Percentiles rank a stretch among this genome's conserved stretches.
These are phyloP conservation scores for Drosophila navojoa DNA, from an alignment of 1,140 invertebrate genomes.

Conservation along the genomic window DNA sequence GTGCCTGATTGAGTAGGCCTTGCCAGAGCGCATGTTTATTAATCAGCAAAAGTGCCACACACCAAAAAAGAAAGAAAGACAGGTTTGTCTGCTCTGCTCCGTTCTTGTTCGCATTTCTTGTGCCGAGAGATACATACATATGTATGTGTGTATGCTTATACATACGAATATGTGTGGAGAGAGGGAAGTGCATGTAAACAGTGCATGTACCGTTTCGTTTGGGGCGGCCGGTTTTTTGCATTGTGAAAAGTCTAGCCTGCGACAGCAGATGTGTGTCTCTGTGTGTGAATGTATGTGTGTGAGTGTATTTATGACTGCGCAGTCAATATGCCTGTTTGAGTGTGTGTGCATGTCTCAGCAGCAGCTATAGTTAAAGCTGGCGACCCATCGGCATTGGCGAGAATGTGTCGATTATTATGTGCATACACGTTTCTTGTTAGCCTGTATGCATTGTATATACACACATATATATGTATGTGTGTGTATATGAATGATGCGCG, in stretches of 20 bases:
- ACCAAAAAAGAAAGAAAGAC: slow-evolving; percentile 28
- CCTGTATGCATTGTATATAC: slow-evolving; percentile 35
- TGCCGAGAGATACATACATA: slow-evolving; percentile 14
- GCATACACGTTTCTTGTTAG: slow-evolving; percentile 70
- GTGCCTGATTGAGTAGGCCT: slow-evolving; percentile 73
- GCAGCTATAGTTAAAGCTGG: slow-evolving; percentile 40
- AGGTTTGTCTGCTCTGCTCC: slow-evolving; percentile 58
- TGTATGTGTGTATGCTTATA: background rate
- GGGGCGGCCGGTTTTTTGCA: slow-evolving; percentile 57
- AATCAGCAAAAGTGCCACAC: slow-evolving; percentile 66
- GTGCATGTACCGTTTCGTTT: slow-evolving; percentile 58
- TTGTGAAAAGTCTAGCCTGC: slow-evolving; percentile 51
- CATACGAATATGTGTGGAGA: slow-evolving; percentile 3
- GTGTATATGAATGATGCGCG: slow-evolving; percentile 69
- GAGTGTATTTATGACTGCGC: slow-evolving; percentile 73
- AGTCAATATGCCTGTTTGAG: slow-evolving; percentile 57
- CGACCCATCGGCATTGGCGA: slow-evolving; percentile 49
- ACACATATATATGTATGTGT: slow-evolving; percentile 48
- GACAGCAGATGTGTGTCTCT: slow-evolving; percentile 22
- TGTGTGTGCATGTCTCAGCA: slow-evolving; percentile 40
- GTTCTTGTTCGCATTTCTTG: slow-evolving; percentile 64
- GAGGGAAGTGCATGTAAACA: slow-evolving; percentile 51
- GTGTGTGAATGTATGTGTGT: slow-evolving; percentile 56
- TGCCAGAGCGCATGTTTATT: slow-evolving; percentile 79
- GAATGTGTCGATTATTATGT: slow-evolving; percentile 80